Evolutionary conservation across 1,140 invertebrate species (phyloP).

Genomic region (Zaprionus capensis): DNA sequence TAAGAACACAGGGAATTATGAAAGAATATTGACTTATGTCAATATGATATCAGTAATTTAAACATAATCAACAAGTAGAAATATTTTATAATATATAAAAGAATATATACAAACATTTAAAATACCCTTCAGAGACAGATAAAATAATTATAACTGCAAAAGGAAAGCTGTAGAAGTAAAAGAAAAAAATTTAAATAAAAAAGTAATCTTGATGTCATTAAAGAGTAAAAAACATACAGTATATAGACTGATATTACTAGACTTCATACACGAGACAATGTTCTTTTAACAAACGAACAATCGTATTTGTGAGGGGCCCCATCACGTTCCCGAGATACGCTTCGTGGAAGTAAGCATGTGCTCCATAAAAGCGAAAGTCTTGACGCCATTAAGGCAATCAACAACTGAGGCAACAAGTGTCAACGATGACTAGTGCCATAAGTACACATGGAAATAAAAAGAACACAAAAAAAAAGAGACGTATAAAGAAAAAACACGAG

Average conservation of each 20-base stretch:
- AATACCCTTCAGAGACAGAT: too few relatives aligned
- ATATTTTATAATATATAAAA: background rate
- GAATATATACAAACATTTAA: background rate
- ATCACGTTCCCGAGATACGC: constrained; percentile 67
- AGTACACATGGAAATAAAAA: constrained; percentile 62
- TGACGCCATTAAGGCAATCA: constrained; percentile 79
- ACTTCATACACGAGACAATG: background rate
- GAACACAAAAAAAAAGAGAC: constrained; percentile 5
- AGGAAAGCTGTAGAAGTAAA: background rate
- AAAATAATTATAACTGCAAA: background rate
- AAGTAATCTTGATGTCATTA: too few relatives aligned
- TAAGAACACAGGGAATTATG: background rate
- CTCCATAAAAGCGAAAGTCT: constrained; percentile 81
- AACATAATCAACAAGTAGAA: background rate
- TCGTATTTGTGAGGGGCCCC: background rate
- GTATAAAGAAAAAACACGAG: constrained; percentile 16
- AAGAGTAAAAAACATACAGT: background rate
- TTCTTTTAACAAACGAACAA: background rate
- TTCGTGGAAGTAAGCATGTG: constrained; percentile 66
- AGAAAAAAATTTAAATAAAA: background rate
- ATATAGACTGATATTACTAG: background rate
- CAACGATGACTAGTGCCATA: constrained; percentile 78
- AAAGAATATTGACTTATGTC: background rate
- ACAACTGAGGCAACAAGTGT: constrained; percentile 64
- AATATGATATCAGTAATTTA: background rate